A percentile compares a stretch with the other conserved stretches of the same genome.
Conservation (phyloP, 1,140 invertebrate genomes). For the Ips typographus region DNA sequence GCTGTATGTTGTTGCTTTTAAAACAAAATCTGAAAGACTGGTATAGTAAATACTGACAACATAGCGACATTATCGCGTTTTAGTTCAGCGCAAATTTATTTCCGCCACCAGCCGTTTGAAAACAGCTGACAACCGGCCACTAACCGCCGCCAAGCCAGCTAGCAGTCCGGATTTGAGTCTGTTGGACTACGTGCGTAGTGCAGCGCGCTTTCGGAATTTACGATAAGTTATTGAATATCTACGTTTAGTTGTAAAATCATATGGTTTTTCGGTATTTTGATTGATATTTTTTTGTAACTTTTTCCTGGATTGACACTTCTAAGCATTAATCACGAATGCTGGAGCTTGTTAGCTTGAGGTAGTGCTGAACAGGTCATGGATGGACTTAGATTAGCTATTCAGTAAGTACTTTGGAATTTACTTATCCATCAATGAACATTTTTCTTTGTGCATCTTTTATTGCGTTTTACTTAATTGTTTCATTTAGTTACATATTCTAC, state of each 20-base stretch:
- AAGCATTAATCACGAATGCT: neutral
- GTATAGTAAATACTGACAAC: neutral
- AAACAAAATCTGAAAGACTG: too few species aligned
- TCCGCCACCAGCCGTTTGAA: constrained; percentile 11
- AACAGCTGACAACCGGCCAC: constrained; percentile 16
- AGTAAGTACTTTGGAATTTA: constrained; percentile 17
- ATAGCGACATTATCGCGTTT: neutral
- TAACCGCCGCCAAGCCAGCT: constrained; percentile 5
- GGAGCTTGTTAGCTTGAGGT: neutral
- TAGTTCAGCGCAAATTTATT: constrained; percentile 16
- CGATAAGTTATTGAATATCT: too few species aligned
- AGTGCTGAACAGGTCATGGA: constrained; percentile 17
- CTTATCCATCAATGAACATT: neutral
- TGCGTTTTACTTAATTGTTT: too few species aligned
- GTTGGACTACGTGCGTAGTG: neutral
- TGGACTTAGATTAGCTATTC: constrained; percentile 26
- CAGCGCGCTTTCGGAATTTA: constrained; percentile 8
- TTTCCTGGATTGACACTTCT: neutral
- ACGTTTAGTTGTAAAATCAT: too few species aligned
- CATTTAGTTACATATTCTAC: too few species aligned
- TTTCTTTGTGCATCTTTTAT: neutral
- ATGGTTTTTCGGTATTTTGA: neutral
- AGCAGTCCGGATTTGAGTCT: constrained; percentile 14
- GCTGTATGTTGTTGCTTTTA: too few species aligned
- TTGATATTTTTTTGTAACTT: neutral